Percentiles rank a stretch among this genome's conserved stretches.
Conservation (phyloP, 2,113 vertebrate species). For the Excalfactoria chinensis region DNA sequence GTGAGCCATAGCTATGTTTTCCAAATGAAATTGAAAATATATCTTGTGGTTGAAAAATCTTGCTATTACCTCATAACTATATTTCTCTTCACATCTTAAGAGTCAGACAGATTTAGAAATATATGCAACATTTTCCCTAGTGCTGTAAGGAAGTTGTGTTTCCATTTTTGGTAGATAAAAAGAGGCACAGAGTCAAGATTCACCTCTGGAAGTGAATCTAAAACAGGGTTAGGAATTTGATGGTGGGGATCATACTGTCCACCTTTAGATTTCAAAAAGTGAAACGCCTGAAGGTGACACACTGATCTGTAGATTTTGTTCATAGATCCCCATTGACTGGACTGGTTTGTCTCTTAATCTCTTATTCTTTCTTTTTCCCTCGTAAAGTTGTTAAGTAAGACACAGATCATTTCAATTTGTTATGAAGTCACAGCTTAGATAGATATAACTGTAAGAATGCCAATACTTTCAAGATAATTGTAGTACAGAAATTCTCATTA, state of each 20-base stretch:
- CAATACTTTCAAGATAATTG: too few relatives aligned
- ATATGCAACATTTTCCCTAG: background rate
- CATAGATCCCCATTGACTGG: too few relatives aligned
- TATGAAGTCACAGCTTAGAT: too few relatives aligned
- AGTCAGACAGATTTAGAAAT: background rate
- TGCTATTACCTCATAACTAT: background rate
- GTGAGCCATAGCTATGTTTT: constrained; percentile 17
- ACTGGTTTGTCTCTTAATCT: too few relatives aligned
- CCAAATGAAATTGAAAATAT: constrained; percentile 23
- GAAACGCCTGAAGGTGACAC: background rate
- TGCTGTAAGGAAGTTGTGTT: background rate
- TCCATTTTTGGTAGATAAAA: background rate
- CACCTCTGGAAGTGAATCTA: background rate
- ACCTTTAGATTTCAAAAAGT: background rate
- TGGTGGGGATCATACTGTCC: background rate
- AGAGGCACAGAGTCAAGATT: background rate
- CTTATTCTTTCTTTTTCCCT: too few relatives aligned
- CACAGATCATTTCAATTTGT: too few relatives aligned
- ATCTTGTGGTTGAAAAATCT: background rate
- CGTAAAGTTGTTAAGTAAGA: too few relatives aligned
- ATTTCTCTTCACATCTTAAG: background rate
- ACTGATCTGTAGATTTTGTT: background rate
- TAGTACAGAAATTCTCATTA: too few relatives aligned
- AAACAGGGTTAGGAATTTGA: background rate
- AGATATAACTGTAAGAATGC: too few relatives aligned